Conservation (phyloP, 2,888 invertebrate genomes). For the Agonum fuliginosum region DNA sequence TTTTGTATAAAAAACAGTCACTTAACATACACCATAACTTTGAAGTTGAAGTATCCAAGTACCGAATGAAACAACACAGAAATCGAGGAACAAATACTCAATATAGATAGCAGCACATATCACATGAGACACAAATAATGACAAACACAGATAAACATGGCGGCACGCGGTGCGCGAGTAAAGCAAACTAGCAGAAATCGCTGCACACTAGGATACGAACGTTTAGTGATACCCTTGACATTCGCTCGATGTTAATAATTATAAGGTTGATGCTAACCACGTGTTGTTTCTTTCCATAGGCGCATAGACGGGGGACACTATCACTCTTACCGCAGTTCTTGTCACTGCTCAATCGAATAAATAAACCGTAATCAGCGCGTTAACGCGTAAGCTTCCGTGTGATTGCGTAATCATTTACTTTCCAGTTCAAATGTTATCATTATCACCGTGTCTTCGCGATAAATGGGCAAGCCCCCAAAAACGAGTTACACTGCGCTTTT, state of each 20-base stretch:
- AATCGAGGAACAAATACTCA: background rate
- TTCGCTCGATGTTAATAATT: conserved; percentile 56
- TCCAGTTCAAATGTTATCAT: conserved; percentile 12
- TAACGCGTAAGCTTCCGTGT: conserved; percentile 14
- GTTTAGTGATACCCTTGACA: conserved; percentile 56
- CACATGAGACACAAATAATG: conserved; percentile 33
- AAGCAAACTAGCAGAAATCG: conserved; percentile 40
- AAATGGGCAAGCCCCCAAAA: background rate
- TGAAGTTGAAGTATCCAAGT: background rate
- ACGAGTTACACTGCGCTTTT: background rate
- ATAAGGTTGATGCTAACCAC: conserved; percentile 50
- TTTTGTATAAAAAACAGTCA: conserved; percentile 42
- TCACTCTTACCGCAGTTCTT: background rate
- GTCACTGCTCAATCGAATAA: background rate
- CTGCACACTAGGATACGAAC: conserved; percentile 43
- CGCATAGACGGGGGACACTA: conserved; percentile 44
- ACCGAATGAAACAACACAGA: conserved; percentile 19
- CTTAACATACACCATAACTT: conserved; percentile 45
- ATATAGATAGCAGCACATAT: conserved; percentile 56
- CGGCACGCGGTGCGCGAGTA: conserved; percentile 13
- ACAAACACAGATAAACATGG: conserved; percentile 42
- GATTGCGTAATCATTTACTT: conserved; percentile 45
- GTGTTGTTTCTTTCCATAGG: conserved; percentile 50
- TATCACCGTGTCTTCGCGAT: background rate
- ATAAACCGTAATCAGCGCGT: background rate